Evolutionary conservation across 2,888 invertebrate species (phyloP).

Genomic region (Mythimna lalbum): DNA sequence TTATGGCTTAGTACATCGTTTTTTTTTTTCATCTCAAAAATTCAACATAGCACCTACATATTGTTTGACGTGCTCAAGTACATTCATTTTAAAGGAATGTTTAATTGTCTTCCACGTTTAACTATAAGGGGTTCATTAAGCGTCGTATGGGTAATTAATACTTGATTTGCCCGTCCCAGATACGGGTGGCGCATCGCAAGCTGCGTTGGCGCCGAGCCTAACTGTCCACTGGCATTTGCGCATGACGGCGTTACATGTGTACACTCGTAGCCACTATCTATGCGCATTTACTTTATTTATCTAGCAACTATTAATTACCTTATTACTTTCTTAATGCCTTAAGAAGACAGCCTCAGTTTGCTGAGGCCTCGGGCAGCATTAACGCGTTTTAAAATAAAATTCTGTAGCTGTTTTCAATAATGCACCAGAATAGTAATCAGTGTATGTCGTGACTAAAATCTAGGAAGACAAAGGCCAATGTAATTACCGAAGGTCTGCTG

Average conservation of each 20-base stretch:
- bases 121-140: conserved; percentile 80
- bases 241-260: conserved; percentile 73
- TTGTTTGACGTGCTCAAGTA: conserved; percentile 5
- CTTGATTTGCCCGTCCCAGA: conserved; percentile 86
- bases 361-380: neutral
- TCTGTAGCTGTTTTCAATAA: conserved; percentile 25
- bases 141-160: conserved; percentile 85
- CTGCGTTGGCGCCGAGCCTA: conserved; percentile 86
- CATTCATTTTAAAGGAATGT: conserved; percentile 51
- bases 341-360: conserved; percentile 10
- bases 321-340: conserved; percentile 34
- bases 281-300: conserved; percentile 59
- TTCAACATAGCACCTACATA: neutral
- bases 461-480: conserved; percentile 51
- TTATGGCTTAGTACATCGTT: neutral
- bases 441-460: conserved; percentile 39
- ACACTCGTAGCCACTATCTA: conserved; percentile 60
- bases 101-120: conserved; percentile 53
- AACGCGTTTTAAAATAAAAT: conserved; percentile 14
- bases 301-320: conserved; percentile 53
- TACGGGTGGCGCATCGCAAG: conserved; percentile 87
- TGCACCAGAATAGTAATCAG: conserved; percentile 20
- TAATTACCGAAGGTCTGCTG: conserved; percentile 56
- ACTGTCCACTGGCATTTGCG: conserved; percentile 87
- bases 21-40: neutral